Percentiles rank a stretch among this genome's conserved stretches.
These are phyloP conservation scores for Labeo catla DNA, from an alignment of 2,113 vertebrate genomes.

Conservation along the genomic window DNA sequence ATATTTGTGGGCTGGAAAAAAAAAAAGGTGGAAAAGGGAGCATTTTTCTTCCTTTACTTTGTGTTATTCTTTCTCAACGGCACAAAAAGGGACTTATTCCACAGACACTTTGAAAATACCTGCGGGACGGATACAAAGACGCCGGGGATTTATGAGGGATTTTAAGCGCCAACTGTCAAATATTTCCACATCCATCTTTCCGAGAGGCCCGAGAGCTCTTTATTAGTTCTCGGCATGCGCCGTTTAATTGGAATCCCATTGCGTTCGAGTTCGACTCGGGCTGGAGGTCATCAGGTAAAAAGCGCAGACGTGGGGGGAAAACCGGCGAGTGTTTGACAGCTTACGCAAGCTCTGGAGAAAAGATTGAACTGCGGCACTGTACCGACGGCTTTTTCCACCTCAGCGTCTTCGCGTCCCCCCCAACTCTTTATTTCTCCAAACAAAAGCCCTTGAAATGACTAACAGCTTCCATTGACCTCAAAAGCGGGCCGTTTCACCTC, in stretches of 20 bases:
- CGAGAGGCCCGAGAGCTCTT: constrained; percentile 57
- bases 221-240: constrained; percentile 57
- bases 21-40: constrained; percentile 57
- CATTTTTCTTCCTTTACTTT: constrained; percentile 55
- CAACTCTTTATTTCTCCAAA: constrained; percentile 51
- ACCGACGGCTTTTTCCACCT: constrained; percentile 40
- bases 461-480: constrained; percentile 67
- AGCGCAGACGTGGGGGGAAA: neutral
- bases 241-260: constrained; percentile 66
- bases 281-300: constrained; percentile 25
- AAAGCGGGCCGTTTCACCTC: neutral
- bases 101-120: constrained; percentile 72
- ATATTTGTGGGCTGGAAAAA: constrained; percentile 48
- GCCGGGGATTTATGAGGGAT: constrained; percentile 72
- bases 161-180: constrained; percentile 66
- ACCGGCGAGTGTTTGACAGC: neutral
- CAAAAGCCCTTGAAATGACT: constrained; percentile 66
- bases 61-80: constrained; percentile 68
- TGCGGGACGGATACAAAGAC: constrained; percentile 79
- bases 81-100: constrained; percentile 72
- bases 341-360: constrained; percentile 21
- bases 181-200: constrained; percentile 70
- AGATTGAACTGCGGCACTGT: neutral
- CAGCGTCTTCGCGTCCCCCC: constrained; percentile 41
- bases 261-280: constrained; percentile 4